phyloP scores from a whole-genome alignment of 2,888 invertebrate genomes.

The Drosophila demipolita region DNA sequence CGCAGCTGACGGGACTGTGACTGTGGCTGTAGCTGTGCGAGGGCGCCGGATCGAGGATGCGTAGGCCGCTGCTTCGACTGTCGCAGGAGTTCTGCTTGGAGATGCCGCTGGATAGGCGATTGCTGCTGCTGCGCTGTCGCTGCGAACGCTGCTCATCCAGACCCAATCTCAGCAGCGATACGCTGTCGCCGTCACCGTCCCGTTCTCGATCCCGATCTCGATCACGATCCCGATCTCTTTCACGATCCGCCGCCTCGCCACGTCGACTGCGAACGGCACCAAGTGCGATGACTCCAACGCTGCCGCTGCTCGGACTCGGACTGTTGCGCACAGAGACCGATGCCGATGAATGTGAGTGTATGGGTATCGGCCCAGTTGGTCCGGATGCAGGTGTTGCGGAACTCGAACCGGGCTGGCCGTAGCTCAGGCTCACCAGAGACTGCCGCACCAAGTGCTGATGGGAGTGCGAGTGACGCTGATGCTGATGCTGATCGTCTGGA shows the following conservation, averaged over 20 bases:
- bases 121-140: constrained; percentile 72
- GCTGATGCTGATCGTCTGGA: constrained; percentile 78
- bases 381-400: constrained; percentile 34
- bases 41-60: constrained; percentile 59
- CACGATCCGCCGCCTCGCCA: constrained; percentile 41
- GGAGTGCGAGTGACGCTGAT: constrained; percentile 80
- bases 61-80: constrained; percentile 66
- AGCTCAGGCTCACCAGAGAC: constrained; percentile 84
- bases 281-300: constrained; percentile 48
- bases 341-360: constrained; percentile 49
- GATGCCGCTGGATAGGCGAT: constrained; percentile 75
- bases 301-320: constrained; percentile 63
- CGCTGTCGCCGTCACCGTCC: constrained; percentile 62
- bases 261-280: constrained; percentile 46
- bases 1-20: constrained; percentile 74
- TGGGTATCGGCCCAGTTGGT: constrained; percentile 50
- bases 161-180: constrained; percentile 70
- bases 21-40: constrained; percentile 71
- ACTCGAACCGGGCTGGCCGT: constrained; percentile 76
- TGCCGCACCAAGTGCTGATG: constrained; percentile 84
- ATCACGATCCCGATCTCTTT: constrained; percentile 32
- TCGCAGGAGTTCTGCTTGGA: constrained; percentile 83
- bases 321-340: constrained; percentile 50
- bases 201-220: constrained; percentile 15
- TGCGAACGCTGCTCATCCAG: constrained; percentile 76